Conservation (phyloP, 2,113 vertebrate species). For the Polypterus bichir region DNA sequence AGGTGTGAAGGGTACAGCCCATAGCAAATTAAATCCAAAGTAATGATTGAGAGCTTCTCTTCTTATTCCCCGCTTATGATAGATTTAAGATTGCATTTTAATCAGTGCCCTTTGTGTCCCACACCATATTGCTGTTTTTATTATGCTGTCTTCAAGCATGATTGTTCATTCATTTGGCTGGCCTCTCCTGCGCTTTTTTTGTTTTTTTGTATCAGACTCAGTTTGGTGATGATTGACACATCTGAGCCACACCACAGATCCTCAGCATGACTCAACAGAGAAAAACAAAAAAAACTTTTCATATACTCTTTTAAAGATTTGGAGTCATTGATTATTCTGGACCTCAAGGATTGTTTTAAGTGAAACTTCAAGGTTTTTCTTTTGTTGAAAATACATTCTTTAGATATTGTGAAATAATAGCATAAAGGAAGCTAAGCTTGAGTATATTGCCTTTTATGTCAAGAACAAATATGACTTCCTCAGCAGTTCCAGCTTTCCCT, state of each 20-base stretch:
- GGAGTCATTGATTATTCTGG: constrained; percentile 39
- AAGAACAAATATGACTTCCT: too few species aligned
- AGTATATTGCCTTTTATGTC: background rate
- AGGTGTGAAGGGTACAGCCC: constrained; percentile 44
- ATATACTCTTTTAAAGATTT: constrained; percentile 31
- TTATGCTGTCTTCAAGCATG: constrained; percentile 28
- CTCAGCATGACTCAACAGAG: constrained; percentile 13
- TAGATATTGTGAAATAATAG: constrained; percentile 1
- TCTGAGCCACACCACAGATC: constrained; percentile 10
- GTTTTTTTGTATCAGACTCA: background rate
- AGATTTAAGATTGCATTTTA: constrained; percentile 45
- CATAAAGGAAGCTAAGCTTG: background rate
- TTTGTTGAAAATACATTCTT: constrained; percentile 6
- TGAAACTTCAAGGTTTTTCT: constrained; percentile 16
- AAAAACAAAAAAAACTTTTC: constrained; percentile 20
- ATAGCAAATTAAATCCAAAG: constrained; percentile 43
- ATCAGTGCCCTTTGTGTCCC: constrained; percentile 32
- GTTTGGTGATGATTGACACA: constrained; percentile 10
- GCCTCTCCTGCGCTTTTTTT: background rate
- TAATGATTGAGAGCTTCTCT: constrained; percentile 39
- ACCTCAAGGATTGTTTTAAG: constrained; percentile 19
- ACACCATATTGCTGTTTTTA: constrained; percentile 37
- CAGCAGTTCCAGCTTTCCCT: too few species aligned
- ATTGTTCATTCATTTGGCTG: constrained; percentile 16
- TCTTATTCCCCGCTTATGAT: constrained; percentile 24